Evolutionary conservation across 2,113 vertebrate genomes (phyloP), one percentile per base, ranked within the genome.

Genomic region (Prunella fulvescens): DNA sequence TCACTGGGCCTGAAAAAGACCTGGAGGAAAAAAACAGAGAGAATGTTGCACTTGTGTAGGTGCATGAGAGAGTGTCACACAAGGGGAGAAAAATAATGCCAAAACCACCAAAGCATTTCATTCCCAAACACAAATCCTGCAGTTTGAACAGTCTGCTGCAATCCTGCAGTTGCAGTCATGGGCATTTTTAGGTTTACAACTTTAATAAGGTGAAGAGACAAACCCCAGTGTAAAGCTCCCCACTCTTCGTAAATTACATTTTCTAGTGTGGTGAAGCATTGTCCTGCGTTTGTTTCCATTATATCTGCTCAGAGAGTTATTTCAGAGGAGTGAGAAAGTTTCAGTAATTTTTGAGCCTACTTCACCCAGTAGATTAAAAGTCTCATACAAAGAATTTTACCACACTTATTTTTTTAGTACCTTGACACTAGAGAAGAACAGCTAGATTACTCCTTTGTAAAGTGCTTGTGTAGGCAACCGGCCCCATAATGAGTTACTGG

Each of bases 391-490:
- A 73, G 39, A 61, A 39, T 77, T 95, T 80, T 45, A 65, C 42
- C 53, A 35, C 33, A 6, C 20, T 81, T 51, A 24, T 33, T 81
- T 81, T 85, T 66, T 78, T 60, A 57, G 58, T n/a, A 33, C 54
- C 37, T 35, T 76, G 61, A 44, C 81, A 67, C 65, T 24, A 29
- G 37, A 76, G 25, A 71, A 79, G 62, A 70, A 10, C 66, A 87
- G 53, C 58, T 35, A 71, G 70, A 72, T 88, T 48, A 31, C 15
- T 71, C 47, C 64, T 78, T 66, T 12, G 2, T n/a, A 81, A 83
- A 88, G 50, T 0, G 0, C 48, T 66, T 44, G 20, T 1, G 2
- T 14, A n/a, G 7, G 11, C 33, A 85, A 79, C 1, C 0, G 7
- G 19, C 2, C 2, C 72, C 44, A 3, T 37, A 57, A 56, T 0